These are phyloP conservation scores for Octopus bimaculoides DNA, from an alignment of 1,140 invertebrate genomes.

Conservation along the genomic window DNA sequence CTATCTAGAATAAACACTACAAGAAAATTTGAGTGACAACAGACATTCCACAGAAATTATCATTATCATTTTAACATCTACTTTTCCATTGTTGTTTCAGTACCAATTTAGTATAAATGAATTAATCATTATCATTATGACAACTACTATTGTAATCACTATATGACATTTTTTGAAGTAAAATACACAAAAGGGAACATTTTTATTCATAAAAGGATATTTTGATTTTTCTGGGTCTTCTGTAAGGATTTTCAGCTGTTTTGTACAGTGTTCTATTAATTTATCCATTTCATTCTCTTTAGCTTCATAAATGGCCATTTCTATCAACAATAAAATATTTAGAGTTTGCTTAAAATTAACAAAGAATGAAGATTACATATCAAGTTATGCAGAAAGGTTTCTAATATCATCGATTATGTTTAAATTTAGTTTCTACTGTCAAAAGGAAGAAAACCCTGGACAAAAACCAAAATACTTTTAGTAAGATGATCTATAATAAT, in stretches of 20 bases:
- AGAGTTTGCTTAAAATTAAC: background rate
- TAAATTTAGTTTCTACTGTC: background rate
- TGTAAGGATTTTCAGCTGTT: constrained; percentile 78
- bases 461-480: too few species aligned
- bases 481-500: too few species aligned
- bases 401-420: background rate
- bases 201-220: constrained; percentile 49
- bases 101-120: too few species aligned
- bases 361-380: constrained; percentile 19
- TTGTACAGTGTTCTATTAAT: constrained; percentile 69
- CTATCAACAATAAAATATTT: constrained; percentile 42
- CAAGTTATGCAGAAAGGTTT: background rate
- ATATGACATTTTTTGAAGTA: too few species aligned
- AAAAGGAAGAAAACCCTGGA: background rate
- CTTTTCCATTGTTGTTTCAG: too few species aligned
- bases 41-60: too few species aligned
- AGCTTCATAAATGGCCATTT: constrained; percentile 70
- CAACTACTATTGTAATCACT: too few species aligned
- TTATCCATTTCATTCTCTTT: constrained; percentile 76
- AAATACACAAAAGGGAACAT: too few species aligned
- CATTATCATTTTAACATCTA: too few species aligned
- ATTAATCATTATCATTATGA: too few species aligned
- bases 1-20: too few species aligned
- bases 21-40: too few species aligned
- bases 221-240: constrained; percentile 74